phyloP scores from a whole-genome alignment of 2,797 vertebrate species.

The Urocyon cinereoargenteus region DNA sequence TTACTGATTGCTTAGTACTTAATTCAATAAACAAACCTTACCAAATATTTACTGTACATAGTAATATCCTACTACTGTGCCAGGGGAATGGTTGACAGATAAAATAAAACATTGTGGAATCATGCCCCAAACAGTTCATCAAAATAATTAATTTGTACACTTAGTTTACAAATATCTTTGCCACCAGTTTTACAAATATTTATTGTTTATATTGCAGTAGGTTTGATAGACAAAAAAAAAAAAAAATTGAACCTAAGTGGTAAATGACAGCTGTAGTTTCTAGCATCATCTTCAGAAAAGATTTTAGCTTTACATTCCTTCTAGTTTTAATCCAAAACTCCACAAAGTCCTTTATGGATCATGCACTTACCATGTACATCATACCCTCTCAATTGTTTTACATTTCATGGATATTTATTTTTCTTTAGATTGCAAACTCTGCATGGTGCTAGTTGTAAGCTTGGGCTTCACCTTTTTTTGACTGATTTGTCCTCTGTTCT shows the following conservation, averaged over 20 bases:
- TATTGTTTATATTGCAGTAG: background rate
- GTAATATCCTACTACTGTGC: background rate
- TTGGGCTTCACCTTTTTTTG: background rate
- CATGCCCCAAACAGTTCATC: background rate
- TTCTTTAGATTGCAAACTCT: background rate
- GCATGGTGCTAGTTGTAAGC: background rate
- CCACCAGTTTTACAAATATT: background rate
- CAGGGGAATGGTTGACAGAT: background rate
- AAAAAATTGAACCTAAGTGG: background rate
- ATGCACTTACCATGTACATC: background rate
- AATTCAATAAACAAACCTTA: background rate
- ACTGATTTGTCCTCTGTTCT: background rate
- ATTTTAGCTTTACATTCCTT: background rate
- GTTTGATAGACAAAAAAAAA: background rate
- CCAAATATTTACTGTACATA: background rate
- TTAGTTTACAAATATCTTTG: background rate
- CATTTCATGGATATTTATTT: background rate
- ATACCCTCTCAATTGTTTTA: background rate
- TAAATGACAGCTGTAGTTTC: background rate
- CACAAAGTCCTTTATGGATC: background rate
- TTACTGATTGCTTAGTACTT: background rate
- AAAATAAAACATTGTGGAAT: background rate
- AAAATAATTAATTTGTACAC: background rate
- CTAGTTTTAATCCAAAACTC: background rate
- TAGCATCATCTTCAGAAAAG: background rate